A percentile compares a stretch with the other conserved stretches of the same genome.
These are phyloP conservation scores for Falco naumanni DNA, from an alignment of 2,797 vertebrate genomes.

Conservation along the genomic window DNA sequence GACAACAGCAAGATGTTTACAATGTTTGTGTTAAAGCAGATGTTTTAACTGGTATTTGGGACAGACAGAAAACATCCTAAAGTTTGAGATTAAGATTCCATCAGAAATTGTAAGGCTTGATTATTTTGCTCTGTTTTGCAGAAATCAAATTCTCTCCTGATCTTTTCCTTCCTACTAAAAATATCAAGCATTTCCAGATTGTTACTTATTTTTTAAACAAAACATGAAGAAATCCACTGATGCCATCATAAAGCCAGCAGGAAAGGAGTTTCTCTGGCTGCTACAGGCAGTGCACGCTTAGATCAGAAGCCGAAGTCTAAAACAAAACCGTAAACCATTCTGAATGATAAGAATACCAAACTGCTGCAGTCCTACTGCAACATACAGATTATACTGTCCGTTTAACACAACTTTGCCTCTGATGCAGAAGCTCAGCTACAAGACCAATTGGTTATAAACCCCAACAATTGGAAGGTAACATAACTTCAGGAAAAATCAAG, in stretches of 20 bases:
- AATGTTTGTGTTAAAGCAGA: neutral
- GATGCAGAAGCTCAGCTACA: neutral
- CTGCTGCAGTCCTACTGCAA: neutral
- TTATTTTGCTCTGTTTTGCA: neutral
- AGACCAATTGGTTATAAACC: neutral
- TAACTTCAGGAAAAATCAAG: neutral
- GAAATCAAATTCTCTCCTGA: neutral
- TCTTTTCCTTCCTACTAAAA: neutral
- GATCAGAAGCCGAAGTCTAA: neutral
- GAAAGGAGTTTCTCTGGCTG: neutral
- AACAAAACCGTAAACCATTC: neutral
- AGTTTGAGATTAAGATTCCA: neutral
- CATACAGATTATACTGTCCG: neutral
- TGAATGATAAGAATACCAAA: neutral
- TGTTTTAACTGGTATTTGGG: neutral
- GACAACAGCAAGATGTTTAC: neutral
- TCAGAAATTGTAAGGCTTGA: neutral
- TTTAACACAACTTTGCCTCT: neutral
- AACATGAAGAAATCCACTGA: neutral
- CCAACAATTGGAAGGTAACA: neutral
- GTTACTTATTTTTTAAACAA: neutral
- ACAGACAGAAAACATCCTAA: neutral
- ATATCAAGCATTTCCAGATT: neutral
- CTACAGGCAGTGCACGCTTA: neutral
- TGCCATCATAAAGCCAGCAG: neutral